These are phyloP conservation scores for Poecilobothrus nobilitatus DNA, from an alignment of 2,888 invertebrate species.

Conservation along the genomic window DNA sequence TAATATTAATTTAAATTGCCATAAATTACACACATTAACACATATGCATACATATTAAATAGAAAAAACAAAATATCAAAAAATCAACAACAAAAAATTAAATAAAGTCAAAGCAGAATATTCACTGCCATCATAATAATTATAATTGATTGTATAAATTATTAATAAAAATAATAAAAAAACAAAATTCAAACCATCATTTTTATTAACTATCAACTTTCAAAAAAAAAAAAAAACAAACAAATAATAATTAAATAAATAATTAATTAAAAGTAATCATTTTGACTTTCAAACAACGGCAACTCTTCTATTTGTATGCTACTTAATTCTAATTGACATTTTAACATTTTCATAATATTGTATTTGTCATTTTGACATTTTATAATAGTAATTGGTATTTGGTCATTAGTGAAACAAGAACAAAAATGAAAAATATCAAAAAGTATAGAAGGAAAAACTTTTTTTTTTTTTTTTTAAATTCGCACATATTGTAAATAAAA, in stretches of 20 bases:
- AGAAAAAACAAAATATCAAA: not conserved
- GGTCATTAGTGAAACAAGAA: not conserved
- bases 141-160: not conserved
- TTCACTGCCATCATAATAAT: not conserved
- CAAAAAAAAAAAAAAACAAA: no score
- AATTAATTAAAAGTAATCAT: not conserved
- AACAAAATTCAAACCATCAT: not conserved
- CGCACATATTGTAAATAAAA: conserved; percentile 6
- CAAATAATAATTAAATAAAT: no score
- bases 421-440: not conserved
- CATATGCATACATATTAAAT: not conserved
- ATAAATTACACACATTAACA: not conserved
- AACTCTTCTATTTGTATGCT: not conserved
- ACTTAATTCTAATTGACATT: not conserved
- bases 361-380: conserved; percentile 5
- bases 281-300: not conserved
- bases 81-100: not conserved
- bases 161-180: not conserved
- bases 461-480: not conserved
- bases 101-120: not conserved
- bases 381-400: no score
- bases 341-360: not conserved
- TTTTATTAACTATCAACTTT: no score
- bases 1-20: not conserved
- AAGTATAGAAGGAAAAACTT: not conserved